A percentile compares a stretch with the other conserved stretches of the same genome.
Conservation (phyloP, 2,888 invertebrate genomes). For the Mythimna pallens region DNA sequence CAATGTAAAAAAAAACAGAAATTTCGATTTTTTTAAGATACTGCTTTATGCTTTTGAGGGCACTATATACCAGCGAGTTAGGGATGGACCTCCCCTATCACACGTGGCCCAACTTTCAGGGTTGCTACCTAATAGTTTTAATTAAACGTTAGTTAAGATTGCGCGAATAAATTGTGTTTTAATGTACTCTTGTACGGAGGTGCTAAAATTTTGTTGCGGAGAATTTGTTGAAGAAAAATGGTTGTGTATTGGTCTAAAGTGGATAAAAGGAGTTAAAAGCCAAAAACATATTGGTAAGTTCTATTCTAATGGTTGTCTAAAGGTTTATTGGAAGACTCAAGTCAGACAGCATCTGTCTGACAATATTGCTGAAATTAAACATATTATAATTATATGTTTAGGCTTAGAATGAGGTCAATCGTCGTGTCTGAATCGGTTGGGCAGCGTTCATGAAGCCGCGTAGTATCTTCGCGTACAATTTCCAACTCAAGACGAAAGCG, state of each 20-base stretch:
- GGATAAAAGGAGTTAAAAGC: not conserved
- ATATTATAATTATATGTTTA: too few relatives aligned
- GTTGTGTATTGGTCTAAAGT: not conserved
- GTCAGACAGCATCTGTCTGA: too few relatives aligned
- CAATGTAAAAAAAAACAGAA: not conserved
- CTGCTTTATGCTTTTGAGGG: not conserved
- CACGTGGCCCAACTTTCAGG: constrained; percentile 66
- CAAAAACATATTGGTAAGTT: too few relatives aligned
- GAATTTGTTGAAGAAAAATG: constrained; percentile 5
- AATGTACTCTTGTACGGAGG: constrained; percentile 52
- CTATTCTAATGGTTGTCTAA: not conserved
- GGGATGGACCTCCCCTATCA: constrained; percentile 64
- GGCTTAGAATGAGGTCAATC: too few relatives aligned
- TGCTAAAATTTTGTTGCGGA: constrained; percentile 34
- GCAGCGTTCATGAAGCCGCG: too few relatives aligned
- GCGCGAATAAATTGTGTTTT: constrained; percentile 55
- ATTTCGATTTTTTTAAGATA: not conserved
- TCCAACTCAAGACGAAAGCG: too few relatives aligned
- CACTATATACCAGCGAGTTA: constrained; percentile 46
- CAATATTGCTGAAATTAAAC: too few relatives aligned
- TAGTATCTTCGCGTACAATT: too few relatives aligned
- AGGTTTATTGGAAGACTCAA: not conserved
- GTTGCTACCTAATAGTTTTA: constrained; percentile 67
- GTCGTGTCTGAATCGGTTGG: too few relatives aligned
- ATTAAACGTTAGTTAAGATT: constrained; percentile 71